Evolutionary conservation across 2,797 vertebrate species (phyloP), one percentile per base, ranked within the genome.

Genomic region (Karalla daura): DNA sequence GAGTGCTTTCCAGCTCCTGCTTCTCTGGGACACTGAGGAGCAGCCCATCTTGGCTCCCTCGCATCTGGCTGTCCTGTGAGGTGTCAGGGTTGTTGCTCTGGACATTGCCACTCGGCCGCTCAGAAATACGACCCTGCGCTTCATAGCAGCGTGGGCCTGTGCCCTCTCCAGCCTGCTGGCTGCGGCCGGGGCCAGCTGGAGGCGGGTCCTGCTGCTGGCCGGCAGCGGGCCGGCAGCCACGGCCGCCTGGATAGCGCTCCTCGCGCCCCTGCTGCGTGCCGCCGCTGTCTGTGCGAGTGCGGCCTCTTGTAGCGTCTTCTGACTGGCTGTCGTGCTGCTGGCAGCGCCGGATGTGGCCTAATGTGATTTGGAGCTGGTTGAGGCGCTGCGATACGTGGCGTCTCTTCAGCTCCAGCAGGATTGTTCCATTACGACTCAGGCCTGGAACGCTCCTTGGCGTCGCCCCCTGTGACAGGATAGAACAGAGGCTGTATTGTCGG

Each of bases 381-480:
- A 88, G 92, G 68, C 85, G 89, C 87, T 92, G 89, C n/a, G 86
- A 90, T 72, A 92, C 10, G 47, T 89, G 88, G 61, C 72, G 83
- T 70, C 93, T 94, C 87, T 86, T 88, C 23, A 91, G 81, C 69
- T 94, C 92, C 89, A 97, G 84, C 76, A 93, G 78, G 59, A 88
- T 63, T 47, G 84, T 83, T 81, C 80, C 88, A 41, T 87, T 86
- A 59, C 87, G 89, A 76, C 83, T 87, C 47, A 88, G 71, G 51
- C 76, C 76, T 50, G 86, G 82, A 37, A 59, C 30, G 65, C 56
- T 68, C n/a, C 68, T 51, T 27, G 87, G 63, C 37, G 82, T 54
- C 21, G 45, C 70, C 36, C 63, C 56, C 90, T 91, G 83, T 14
- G 60, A 55, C 15, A 50, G 23, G 46, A 52, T 18, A 67, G 37